These are phyloP conservation scores for Xyrauchen texanus DNA, from an alignment of 2,113 vertebrate genomes.

Conservation along the genomic window DNA sequence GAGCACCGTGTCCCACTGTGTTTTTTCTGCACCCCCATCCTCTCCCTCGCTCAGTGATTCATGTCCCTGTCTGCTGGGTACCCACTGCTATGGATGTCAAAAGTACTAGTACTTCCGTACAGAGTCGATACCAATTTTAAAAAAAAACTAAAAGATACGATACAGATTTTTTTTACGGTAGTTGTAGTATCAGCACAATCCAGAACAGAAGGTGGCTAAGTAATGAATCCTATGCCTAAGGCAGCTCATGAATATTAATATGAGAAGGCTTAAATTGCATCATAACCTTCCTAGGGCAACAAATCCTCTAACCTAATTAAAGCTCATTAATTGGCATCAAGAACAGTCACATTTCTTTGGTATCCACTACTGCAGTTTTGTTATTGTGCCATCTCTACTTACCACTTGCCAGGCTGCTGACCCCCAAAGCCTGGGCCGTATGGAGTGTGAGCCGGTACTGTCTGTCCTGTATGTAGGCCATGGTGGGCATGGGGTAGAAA, in stretches of 20 bases:
- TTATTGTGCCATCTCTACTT: conserved; percentile 58
- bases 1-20: conserved; percentile 9
- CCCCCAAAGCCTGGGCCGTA: conserved; percentile 89
- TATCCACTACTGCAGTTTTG: background rate
- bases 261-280: too few relatives aligned
- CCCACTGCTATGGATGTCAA: background rate
- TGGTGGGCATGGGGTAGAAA: conserved; percentile 93
- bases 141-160: background rate
- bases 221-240: too few relatives aligned
- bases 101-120: background rate
- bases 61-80: background rate
- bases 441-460: conserved; percentile 86
- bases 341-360: too few relatives aligned
- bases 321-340: too few relatives aligned
- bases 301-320: too few relatives aligned
- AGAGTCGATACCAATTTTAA: background rate
- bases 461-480: conserved; percentile 92
- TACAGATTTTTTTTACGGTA: background rate
- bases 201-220: too few relatives aligned
- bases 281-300: too few relatives aligned
- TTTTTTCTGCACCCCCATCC: background rate
- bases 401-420: conserved; percentile 85
- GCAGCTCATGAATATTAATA: too few relatives aligned
- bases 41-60: background rate
- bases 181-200: too few relatives aligned